These are phyloP conservation scores for Micrastur ruficollis DNA, from an alignment of 2,797 vertebrate species.

Conservation along the genomic window DNA sequence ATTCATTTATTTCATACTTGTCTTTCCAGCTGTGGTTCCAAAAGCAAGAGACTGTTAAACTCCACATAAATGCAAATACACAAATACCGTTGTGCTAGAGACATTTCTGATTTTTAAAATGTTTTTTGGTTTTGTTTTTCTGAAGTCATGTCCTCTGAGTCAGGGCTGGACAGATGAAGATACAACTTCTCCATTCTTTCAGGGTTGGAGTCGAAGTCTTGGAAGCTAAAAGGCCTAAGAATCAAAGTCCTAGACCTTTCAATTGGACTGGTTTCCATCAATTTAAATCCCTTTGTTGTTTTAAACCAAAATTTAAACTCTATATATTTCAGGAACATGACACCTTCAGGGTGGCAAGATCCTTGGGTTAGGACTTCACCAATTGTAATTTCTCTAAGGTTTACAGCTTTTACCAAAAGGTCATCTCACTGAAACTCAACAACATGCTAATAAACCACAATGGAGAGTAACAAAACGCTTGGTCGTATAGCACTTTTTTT, in stretches of 20 bases:
- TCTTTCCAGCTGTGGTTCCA: neutral
- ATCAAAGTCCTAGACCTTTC: neutral
- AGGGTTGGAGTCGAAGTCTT: neutral
- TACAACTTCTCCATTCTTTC: neutral
- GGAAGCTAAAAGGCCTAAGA: neutral
- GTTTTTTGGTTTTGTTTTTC: neutral
- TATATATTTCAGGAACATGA: neutral
- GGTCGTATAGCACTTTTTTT: neutral
- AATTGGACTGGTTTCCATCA: neutral
- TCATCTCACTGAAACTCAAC: neutral
- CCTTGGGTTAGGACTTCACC: neutral
- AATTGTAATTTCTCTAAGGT: neutral
- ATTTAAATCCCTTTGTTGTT: neutral
- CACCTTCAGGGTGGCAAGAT: neutral
- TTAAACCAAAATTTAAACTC: neutral
- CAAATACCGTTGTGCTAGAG: neutral
- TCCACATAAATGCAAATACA: neutral
- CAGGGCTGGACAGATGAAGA: neutral
- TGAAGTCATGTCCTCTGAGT: neutral
- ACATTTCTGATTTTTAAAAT: neutral
- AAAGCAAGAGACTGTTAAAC: neutral
- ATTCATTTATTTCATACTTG: neutral
- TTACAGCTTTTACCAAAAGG: neutral
- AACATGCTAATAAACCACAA: conserved; percentile 21
- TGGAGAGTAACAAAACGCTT: conserved; percentile 48